Percentiles rank a stretch among this genome's conserved stretches.
phyloP scores from a whole-genome alignment of 64 coral and sea anemone genomes.

The Pocillopora damicornis region DNA sequence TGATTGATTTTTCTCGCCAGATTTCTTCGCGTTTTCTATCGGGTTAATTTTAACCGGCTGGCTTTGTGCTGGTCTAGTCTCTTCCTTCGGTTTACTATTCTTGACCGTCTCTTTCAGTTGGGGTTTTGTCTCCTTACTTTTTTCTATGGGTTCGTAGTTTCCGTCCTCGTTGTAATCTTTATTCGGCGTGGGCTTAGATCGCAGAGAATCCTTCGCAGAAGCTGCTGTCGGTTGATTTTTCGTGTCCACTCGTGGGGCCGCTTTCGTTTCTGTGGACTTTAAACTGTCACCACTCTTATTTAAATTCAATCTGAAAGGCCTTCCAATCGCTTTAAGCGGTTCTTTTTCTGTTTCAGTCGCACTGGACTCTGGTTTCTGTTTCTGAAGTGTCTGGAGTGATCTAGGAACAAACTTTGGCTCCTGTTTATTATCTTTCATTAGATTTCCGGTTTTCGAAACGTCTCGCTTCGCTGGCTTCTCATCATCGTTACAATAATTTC shows the following conservation, averaged over 20 bases:
- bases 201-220: background rate
- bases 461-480: conserved; percentile 33
- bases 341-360: conserved; percentile 24
- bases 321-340: conserved; percentile 4
- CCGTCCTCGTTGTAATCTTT: conserved; percentile 21
- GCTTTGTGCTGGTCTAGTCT: background rate
- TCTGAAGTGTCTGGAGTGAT: conserved; percentile 34
- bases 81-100: conserved; percentile 1
- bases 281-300: background rate
- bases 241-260: background rate
- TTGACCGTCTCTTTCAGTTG: background rate
- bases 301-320: conserved; percentile 5
- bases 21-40: conserved; percentile 27
- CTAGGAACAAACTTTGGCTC: conserved; percentile 5
- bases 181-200: conserved; percentile 4
- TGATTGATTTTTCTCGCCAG: conserved; percentile 58
- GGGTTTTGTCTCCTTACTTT: conserved; percentile 5
- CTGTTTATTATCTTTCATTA: conserved; percentile 33
- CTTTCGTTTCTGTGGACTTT: conserved; percentile 7
- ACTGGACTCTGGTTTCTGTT: conserved; percentile 36
- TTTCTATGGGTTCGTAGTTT: conserved; percentile 31
- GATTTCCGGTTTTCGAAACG: conserved; percentile 46
- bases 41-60: conserved; percentile 25
- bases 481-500: conserved; percentile 11
- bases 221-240: background rate